These are phyloP conservation scores for Callionymus lyra DNA, from an alignment of 2,113 vertebrate genomes.

Conservation along the genomic window DNA sequence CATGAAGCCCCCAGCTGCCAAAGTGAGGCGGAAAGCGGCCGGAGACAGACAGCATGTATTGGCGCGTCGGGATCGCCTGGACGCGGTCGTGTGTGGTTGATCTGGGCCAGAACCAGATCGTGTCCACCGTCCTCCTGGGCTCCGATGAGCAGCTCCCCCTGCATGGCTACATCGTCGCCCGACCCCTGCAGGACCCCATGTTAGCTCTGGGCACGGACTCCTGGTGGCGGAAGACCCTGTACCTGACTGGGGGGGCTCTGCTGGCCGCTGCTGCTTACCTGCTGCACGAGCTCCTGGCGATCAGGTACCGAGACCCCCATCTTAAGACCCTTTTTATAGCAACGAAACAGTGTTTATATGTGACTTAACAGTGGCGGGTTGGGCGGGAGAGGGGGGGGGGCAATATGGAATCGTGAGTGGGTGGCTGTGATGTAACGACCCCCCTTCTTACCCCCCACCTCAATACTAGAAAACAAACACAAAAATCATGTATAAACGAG, in stretches of 20 bases:
- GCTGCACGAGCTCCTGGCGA: slow-evolving; percentile 88
- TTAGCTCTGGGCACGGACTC: slow-evolving; percentile 87
- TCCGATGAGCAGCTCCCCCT: slow-evolving; percentile 81
- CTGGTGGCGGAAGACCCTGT: slow-evolving; percentile 96
- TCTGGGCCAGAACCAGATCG: slow-evolving; percentile 83
- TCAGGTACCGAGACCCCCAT: slow-evolving; percentile 71
- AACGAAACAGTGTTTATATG: neutral
- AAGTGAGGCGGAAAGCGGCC: slow-evolving; percentile 63
- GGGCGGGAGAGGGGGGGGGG: slow-evolving; percentile 35
- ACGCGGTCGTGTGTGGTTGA: slow-evolving; percentile 86
- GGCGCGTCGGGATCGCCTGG: slow-evolving; percentile 86
- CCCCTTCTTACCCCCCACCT: slow-evolving; percentile 1
- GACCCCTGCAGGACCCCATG: slow-evolving; percentile 90
- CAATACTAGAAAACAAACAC: slow-evolving; percentile 9
- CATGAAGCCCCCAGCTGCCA: slow-evolving; percentile 55
- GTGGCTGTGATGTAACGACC: slow-evolving; percentile 52
- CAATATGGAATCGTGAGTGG: slow-evolving; percentile 48
- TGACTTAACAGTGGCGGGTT: slow-evolving; percentile 35
- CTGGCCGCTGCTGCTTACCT: slow-evolving; percentile 93
- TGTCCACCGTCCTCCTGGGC: slow-evolving; percentile 76
- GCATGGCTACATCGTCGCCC: slow-evolving; percentile 88
- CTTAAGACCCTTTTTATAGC: no score
- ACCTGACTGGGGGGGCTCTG: slow-evolving; percentile 91
- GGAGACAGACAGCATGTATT: slow-evolving; percentile 79
- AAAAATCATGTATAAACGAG: slow-evolving; percentile 6